phyloP scores from a whole-genome alignment of 2,888 invertebrate species.

The Diplazon laetatorius region DNA sequence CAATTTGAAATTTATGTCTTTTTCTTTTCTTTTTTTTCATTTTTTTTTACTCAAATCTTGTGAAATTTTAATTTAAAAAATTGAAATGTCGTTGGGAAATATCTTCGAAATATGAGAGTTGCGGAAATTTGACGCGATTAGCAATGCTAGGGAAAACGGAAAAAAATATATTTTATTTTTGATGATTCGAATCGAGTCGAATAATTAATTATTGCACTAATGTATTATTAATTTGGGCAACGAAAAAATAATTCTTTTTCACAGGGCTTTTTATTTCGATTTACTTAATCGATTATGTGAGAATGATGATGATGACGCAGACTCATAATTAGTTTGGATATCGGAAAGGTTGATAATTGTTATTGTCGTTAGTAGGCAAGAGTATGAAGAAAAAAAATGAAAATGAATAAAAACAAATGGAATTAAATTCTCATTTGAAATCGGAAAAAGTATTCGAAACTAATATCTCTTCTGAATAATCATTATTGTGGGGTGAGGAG shows the following conservation, averaged over 20 bases:
- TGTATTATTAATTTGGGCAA: too few relatives aligned
- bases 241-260: background rate
- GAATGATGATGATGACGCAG: slow-evolving; percentile 6
- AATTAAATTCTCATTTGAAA: slow-evolving; percentile 3
- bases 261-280: background rate
- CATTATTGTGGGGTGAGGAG: too few relatives aligned
- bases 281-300: background rate
- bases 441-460: too few relatives aligned
- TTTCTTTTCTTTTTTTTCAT: too few relatives aligned
- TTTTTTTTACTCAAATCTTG: background rate
- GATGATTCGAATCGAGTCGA: background rate
- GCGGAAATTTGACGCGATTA: too few relatives aligned
- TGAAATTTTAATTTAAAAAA: background rate
- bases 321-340: background rate
- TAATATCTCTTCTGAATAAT: too few relatives aligned
- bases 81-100: background rate
- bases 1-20: too few relatives aligned
- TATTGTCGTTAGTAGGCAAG: background rate
- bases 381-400: too few relatives aligned
- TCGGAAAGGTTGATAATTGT: background rate
- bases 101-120: background rate
- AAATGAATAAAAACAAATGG: too few relatives aligned
- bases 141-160: too few relatives aligned
- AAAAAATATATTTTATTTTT: background rate
- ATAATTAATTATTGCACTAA: too few relatives aligned